A percentile compares a stretch with the other conserved stretches of the same genome.
These are phyloP conservation scores for Andinoacara biseriatus DNA, from an alignment of 2,113 vertebrate genomes.

Conservation along the genomic window DNA sequence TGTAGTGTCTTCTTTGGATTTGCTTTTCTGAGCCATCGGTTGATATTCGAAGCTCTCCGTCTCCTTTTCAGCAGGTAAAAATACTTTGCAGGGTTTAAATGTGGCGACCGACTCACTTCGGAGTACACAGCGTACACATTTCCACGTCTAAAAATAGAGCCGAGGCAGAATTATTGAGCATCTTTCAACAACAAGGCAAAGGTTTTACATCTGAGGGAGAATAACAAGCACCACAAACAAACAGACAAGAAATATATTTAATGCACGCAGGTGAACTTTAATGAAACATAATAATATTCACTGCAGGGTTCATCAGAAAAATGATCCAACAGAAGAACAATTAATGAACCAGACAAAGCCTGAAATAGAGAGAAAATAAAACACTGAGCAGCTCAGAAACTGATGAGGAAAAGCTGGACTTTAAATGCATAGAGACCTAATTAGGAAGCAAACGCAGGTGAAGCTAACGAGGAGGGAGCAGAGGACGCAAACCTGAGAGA, in stretches of 20 bases:
- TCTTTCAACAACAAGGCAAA: background rate
- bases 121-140: background rate
- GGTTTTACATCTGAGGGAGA: background rate
- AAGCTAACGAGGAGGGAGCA: background rate
- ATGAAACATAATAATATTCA: background rate
- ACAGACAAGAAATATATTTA: background rate
- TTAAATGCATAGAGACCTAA: background rate
- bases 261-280: background rate
- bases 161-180: background rate
- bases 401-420: background rate
- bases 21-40: background rate
- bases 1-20: background rate
- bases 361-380: background rate
- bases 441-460: background rate
- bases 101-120: background rate
- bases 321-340: background rate
- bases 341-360: background rate
- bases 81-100: background rate
- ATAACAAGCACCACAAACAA: background rate
- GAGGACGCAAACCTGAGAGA: background rate
- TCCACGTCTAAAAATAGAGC: background rate
- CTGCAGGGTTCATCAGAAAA: background rate
- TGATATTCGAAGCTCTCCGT: background rate
- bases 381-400: background rate
- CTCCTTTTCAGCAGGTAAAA: conserved; percentile 10